Base-by-base conservation (phyloP, 2,113 vertebrate species). In the Monopterus albus region DNA sequence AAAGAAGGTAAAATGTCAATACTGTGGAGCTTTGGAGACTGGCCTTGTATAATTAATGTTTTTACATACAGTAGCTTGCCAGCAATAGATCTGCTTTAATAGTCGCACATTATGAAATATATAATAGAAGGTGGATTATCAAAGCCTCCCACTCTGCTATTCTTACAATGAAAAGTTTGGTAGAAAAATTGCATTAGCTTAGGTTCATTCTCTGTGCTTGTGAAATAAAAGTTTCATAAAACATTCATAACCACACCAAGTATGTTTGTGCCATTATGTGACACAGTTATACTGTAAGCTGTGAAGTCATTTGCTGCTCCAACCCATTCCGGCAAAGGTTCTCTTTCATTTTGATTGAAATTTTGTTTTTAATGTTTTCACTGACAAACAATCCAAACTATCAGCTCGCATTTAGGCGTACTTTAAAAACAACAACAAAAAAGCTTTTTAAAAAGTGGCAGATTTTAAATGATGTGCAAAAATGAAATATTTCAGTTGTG, bases 41-140 rank as follows among this genome's bases (percentile, higher is more conserved):
- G 7, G 18, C 35, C 58, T 78, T 78, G 65, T 79, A 65, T 75
- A 83, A 81, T 68, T 64, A 50, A 78, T 55, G 60, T 63, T 39
- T 47, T 60, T 81, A 67, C 38, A 76, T 63, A 67, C 7, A 3
- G 56, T 56, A 50, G 56, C 28, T 25, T 63, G 56, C 63, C 63
- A 58, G 82, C 75, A 72, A 69, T 75, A 78, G 55, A 77, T 83
- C 58, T 75, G 15, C 59, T 72, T 70, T 82, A 79, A 73, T 56
- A 72, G 70, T 49, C 18, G 5, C 31, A 57, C 57, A 65, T 71
- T 52, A 49, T 75, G 66, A 64, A 57, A 68, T 75, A 61, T 53
- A 71, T 70, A 67, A 76, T 68, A 33, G 40, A 61, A 72, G 26
- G 45, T 55, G 55, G 39, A 58, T 47, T 9, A 47, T 51, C 52